These are phyloP conservation scores for Digitonthophagus gazella DNA, from an alignment of 2,888 invertebrate species.

Conservation along the genomic window DNA sequence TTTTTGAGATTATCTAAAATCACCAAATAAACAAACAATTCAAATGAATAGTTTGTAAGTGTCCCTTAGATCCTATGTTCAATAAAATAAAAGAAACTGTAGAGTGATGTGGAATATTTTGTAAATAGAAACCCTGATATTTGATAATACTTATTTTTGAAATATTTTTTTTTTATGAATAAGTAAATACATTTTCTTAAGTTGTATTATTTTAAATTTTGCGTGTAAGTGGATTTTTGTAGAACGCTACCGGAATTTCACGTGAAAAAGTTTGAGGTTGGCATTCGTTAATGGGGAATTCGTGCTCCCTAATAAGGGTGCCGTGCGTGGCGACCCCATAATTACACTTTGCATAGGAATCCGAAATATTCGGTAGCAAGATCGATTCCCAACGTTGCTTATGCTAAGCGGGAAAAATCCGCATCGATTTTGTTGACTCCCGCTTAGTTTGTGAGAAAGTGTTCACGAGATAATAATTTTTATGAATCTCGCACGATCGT, in stretches of 20 bases:
- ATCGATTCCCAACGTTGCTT: constrained; percentile 9
- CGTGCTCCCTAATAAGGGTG: background rate
- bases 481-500: background rate
- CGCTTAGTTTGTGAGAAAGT: background rate
- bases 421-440: background rate
- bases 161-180: too few relatives aligned
- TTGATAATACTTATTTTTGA: too few relatives aligned
- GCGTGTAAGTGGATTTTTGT: background rate
- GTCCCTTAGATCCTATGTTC: too few relatives aligned
- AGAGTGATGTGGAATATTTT: too few relatives aligned
- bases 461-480: constrained; percentile 12
- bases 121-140: too few relatives aligned
- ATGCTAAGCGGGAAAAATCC: constrained; percentile 9
- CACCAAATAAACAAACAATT: too few relatives aligned
- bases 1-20: too few relatives aligned
- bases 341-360: constrained; percentile 13
- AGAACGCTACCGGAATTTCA: background rate
- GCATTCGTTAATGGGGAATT: background rate
- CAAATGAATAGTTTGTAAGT: too few relatives aligned
- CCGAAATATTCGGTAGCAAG: constrained; percentile 12
- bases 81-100: too few relatives aligned
- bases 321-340: background rate
- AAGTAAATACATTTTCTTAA: too few relatives aligned
- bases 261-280: background rate
- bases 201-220: too few relatives aligned